Evolutionary conservation across 2,797 vertebrate genomes (phyloP).

Genomic region (Siniperca undulata): DNA sequence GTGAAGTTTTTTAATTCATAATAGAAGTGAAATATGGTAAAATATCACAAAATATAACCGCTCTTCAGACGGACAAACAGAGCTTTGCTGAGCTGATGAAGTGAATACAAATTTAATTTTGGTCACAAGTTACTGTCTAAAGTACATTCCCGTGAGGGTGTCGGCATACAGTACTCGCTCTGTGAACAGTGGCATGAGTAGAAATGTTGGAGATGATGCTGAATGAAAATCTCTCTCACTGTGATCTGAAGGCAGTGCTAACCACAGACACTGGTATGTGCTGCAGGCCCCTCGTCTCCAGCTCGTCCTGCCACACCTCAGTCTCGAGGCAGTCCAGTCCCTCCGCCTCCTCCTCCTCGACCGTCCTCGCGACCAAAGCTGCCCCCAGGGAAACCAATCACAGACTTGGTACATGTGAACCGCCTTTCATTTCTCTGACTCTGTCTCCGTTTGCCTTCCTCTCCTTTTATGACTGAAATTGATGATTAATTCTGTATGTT

Average conservation of each 20-base stretch:
- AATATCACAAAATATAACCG: not conserved
- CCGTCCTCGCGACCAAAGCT: constrained; percentile 95
- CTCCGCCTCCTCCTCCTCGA: constrained; percentile 92
- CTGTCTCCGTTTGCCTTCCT: not conserved
- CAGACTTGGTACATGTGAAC: constrained; percentile 88
- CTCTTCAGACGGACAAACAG: not conserved
- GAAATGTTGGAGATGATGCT: constrained; percentile 3
- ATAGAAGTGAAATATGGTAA: not conserved
- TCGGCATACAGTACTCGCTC: not conserved
- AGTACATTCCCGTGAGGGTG: not conserved
- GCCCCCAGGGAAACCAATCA: constrained; percentile 92
- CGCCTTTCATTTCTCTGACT: not conserved
- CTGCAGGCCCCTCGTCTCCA: constrained; percentile 92
- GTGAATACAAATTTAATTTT: not conserved
- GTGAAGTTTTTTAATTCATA: not conserved
- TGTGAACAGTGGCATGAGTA: not conserved
- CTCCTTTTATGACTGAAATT: not conserved
- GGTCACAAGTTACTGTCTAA: not conserved
- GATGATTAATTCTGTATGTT: not conserved
- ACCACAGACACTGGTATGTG: constrained; percentile 48
- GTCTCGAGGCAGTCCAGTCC: constrained; percentile 89
- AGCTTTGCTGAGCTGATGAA: not conserved
- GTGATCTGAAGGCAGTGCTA: constrained; percentile 48
- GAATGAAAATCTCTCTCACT: constrained; percentile 27
- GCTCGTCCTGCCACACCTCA: constrained; percentile 92